Conservation (phyloP, 35 echinoderm and acorn worm species). For the Strongylocentrotus purpuratus region DNA sequence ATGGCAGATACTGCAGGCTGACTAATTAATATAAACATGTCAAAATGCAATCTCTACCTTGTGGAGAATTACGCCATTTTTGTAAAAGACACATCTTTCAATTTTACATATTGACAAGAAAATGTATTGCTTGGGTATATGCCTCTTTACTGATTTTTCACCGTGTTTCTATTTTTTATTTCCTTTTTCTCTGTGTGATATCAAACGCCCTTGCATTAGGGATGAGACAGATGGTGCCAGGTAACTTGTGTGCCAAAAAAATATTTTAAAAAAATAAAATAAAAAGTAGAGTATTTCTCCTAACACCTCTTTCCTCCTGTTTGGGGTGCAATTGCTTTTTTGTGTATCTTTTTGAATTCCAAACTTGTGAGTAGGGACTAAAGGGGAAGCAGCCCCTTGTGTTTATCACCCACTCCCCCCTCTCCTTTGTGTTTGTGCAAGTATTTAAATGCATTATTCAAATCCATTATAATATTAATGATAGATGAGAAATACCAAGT, state of each 20-base stretch:
- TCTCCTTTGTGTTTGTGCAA: neutral
- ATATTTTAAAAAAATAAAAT: neutral
- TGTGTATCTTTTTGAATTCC: neutral
- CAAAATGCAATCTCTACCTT: neutral
- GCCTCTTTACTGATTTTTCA: neutral
- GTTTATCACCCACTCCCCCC: neutral
- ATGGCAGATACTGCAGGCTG: no score
- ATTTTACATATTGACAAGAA: neutral
- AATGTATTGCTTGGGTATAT: neutral
- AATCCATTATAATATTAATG: neutral
- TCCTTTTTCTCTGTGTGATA: neutral
- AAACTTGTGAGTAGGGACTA: neutral
- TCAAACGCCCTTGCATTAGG: neutral
- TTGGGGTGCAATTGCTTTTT: neutral
- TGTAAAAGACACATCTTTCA: neutral
- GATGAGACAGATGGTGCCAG: constrained; percentile 8
- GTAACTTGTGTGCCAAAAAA: neutral
- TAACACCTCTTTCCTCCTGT: neutral
- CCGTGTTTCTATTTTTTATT: neutral
- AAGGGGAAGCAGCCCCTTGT: neutral
- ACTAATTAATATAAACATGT: no score
- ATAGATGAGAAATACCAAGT: neutral
- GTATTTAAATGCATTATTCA: neutral
- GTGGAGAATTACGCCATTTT: neutral
- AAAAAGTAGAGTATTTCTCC: neutral